phyloP scores from a whole-genome alignment of 2,797 vertebrate species.

The Danio tinwini region DNA sequence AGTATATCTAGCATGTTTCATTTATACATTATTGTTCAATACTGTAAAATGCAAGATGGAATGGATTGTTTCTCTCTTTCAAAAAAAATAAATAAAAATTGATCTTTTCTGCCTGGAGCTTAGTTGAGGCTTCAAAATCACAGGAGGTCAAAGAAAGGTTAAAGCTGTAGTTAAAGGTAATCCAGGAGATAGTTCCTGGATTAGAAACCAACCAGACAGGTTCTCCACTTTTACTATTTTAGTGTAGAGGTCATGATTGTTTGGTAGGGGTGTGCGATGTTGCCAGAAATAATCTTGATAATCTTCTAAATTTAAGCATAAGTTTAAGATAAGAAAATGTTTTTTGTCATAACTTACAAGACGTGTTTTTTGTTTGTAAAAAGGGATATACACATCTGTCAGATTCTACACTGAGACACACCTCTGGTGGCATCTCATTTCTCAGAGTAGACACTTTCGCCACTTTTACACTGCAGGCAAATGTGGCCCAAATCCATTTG shows the following conservation, averaged over 20 bases:
- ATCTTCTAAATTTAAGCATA: no score
- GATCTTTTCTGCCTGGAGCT: slow-evolving; percentile 6
- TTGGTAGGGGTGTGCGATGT: background rate
- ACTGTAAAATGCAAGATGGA: background rate
- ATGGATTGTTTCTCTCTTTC: background rate
- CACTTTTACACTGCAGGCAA: no score
- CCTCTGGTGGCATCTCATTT: background rate
- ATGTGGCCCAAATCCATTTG: no score
- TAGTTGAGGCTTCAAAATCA: background rate
- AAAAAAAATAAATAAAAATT: background rate
- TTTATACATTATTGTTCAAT: background rate
- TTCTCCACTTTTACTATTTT: background rate
- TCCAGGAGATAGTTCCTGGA: background rate
- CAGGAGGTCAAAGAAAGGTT: background rate
- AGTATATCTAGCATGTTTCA: background rate
- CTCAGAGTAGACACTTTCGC: background rate
- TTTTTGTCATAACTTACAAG: no score
- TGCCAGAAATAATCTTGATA: no score
- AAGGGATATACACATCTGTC: no score
- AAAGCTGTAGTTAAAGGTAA: background rate
- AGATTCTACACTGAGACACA: no score
- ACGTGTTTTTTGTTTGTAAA: no score
- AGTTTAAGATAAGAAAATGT: no score
- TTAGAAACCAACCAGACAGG: slow-evolving; percentile 6
- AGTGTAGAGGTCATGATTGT: background rate